phyloP scores from a whole-genome alignment of 2,113 vertebrate species.

The Xiphophorus couchianus region DNA sequence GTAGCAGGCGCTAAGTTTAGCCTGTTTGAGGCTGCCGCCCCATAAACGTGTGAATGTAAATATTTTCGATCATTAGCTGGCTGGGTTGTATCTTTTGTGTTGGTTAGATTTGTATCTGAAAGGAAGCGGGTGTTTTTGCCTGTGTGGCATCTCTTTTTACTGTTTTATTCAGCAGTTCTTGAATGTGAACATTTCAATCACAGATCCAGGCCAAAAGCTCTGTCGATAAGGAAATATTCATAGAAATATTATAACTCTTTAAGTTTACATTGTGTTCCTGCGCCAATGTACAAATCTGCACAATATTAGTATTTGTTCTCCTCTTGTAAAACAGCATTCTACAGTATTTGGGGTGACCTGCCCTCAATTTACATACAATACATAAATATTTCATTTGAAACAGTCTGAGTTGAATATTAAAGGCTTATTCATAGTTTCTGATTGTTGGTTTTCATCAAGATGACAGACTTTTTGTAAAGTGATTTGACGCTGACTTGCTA shows the following conservation, averaged over 20 bases:
- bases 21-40: constrained; percentile 28
- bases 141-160: constrained; percentile 21
- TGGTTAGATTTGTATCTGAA: neutral
- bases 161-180: neutral
- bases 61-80: constrained; percentile 33
- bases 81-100: constrained; percentile 4
- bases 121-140: neutral
- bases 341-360: neutral
- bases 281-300: neutral
- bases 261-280: neutral
- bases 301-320: neutral
- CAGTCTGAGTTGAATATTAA: neutral
- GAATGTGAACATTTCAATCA: constrained; percentile 18
- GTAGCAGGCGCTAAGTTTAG: constrained; percentile 12
- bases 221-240: neutral
- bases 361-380: neutral
- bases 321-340: neutral
- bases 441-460: too few relatives aligned
- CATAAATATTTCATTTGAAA: neutral
- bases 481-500: too few relatives aligned
- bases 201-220: neutral
- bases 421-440: neutral
- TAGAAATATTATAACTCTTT: neutral
- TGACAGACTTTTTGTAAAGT: too few relatives aligned
- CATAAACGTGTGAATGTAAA: neutral